A percentile compares a stretch with the other conserved stretches of the same genome.
phyloP scores from a whole-genome alignment of 2,888 invertebrate genomes.

The Drosophila mettleri region DNA sequence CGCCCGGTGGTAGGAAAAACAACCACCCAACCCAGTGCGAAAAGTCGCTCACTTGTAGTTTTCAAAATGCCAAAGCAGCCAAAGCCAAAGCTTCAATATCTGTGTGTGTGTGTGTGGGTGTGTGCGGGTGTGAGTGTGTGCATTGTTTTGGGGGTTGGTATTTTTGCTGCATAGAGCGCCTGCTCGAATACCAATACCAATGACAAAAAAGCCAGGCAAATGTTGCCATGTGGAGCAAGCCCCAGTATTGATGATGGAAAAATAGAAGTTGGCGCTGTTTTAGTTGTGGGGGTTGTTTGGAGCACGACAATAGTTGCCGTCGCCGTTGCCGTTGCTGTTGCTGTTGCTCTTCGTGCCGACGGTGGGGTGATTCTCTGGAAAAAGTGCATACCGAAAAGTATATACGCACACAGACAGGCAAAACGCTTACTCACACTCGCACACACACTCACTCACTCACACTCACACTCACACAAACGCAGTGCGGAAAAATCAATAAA shows the following conservation, averaged over 20 bases:
- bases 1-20: slow-evolving; percentile 62
- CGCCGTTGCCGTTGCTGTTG: slow-evolving; percentile 22
- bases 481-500: slow-evolving; percentile 78
- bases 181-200: slow-evolving; percentile 60
- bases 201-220: slow-evolving; percentile 20
- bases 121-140: slow-evolving; percentile 56
- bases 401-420: slow-evolving; percentile 63
- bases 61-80: slow-evolving; percentile 68
- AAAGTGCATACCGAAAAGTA: slow-evolving; percentile 79
- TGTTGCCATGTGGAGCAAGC: slow-evolving; percentile 47
- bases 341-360: slow-evolving; percentile 36
- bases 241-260: slow-evolving; percentile 72
- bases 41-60: slow-evolving; percentile 58
- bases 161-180: slow-evolving; percentile 73
- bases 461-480: slow-evolving; percentile 49
- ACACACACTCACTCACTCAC: slow-evolving; percentile 19
- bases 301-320: slow-evolving; percentile 47
- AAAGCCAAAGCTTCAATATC: slow-evolving; percentile 45
- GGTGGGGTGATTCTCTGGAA: slow-evolving; percentile 74
- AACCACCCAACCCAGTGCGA: slow-evolving; percentile 61
- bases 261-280: slow-evolving; percentile 80
- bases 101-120: slow-evolving; percentile 22
- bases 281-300: slow-evolving; percentile 78
- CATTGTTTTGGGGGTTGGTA: slow-evolving; percentile 77
- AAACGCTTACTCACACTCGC: slow-evolving; percentile 38